Evolutionary conservation across 2,797 vertebrate species (phyloP).

Genomic region (Coreius guichenoti): DNA sequence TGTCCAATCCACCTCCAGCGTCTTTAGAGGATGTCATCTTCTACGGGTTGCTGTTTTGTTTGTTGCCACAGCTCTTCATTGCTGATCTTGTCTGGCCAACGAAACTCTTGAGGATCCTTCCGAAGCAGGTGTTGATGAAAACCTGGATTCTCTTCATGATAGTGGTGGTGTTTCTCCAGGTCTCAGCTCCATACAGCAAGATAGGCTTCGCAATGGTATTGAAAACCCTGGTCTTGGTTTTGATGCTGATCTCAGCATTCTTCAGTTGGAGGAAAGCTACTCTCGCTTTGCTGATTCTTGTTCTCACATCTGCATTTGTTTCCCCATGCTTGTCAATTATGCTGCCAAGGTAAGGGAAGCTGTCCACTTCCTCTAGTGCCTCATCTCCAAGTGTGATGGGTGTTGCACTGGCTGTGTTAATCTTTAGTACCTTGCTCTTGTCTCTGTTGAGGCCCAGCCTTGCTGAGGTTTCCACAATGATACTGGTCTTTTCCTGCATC

Average conservation of each 20-base stretch:
- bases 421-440: not conserved
- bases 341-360: not conserved
- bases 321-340: not conserved
- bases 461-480: too few species aligned
- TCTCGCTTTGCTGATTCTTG: conserved; percentile 11
- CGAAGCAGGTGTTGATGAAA: conserved; percentile 32
- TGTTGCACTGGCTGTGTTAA: not conserved
- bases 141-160: conserved; percentile 29
- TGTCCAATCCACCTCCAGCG: not conserved
- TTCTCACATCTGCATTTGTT: conserved; percentile 19
- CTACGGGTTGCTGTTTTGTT: conserved; percentile 7
- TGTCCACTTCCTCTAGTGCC: not conserved
- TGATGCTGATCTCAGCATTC: not conserved
- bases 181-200: conserved; percentile 10
- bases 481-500: not conserved
- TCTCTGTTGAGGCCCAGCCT: not conserved
- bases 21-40: conserved; percentile 10
- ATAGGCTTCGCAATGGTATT: conserved; percentile 6
- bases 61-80: not conserved
- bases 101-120: conserved; percentile 8
- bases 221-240: conserved; percentile 25
- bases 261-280: conserved; percentile 24
- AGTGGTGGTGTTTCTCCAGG: not conserved
- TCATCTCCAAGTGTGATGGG: not conserved
- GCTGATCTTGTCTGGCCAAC: conserved; percentile 21